Evolutionary conservation across 1,140 invertebrate genomes (phyloP).

Genomic region (Octopus bimaculoides): DNA sequence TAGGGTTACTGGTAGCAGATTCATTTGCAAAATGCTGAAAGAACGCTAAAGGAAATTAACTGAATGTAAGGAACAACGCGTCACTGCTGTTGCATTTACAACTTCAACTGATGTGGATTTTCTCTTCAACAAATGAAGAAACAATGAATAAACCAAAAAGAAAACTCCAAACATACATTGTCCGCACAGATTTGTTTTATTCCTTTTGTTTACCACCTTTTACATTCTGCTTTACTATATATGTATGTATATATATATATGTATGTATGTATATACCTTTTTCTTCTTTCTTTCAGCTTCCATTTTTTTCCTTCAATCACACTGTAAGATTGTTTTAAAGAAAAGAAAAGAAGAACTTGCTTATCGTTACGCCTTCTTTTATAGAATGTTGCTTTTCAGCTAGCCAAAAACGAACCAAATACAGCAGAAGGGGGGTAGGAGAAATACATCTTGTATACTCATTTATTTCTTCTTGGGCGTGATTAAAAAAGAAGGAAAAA

Average conservation of each 20-base stretch:
- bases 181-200: slow-evolving; percentile 1
- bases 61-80: not conserved
- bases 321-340: not conserved
- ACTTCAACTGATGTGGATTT: slow-evolving; percentile 5
- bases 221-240: not conserved
- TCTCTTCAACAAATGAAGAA: slow-evolving; percentile 1
- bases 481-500: not conserved
- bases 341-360: not conserved
- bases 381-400: slow-evolving; percentile 3
- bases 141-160: not conserved
- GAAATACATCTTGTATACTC: not conserved
- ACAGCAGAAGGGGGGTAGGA: not conserved
- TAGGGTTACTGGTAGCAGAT: not conserved
- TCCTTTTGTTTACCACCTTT: not conserved
- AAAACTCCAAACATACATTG: not conserved
- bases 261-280: not conserved
- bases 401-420: not conserved
- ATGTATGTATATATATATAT: too few species aligned
- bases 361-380: slow-evolving; percentile 1
- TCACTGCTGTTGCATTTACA: not conserved
- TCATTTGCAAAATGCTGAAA: too few species aligned
- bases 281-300: not conserved
- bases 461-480: not conserved
- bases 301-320: not conserved
- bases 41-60: too few species aligned